Percentiles rank a stretch among this genome's conserved stretches.
Conservation (phyloP, 1,140 invertebrate species). For the Zaprionus tsacasi region DNA sequence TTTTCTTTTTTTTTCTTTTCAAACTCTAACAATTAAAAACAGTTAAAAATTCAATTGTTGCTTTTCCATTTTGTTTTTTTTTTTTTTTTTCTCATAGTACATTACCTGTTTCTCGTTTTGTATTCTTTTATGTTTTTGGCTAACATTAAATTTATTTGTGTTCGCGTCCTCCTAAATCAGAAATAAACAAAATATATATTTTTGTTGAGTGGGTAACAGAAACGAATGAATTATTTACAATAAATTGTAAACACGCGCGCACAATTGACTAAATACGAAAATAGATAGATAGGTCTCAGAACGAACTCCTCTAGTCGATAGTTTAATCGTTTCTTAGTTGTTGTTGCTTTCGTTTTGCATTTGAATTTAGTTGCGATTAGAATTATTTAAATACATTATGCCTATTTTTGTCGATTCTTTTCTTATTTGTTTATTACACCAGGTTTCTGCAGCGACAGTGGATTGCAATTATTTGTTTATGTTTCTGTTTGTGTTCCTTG, state of each 20-base stretch:
- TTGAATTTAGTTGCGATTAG: constrained; percentile 48
- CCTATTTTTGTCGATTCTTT: constrained; percentile 47
- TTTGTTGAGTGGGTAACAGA: constrained; percentile 44
- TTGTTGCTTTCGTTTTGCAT: constrained; percentile 17
- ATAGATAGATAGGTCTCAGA: constrained; percentile 17
- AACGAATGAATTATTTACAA: constrained; percentile 77
- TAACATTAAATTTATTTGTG: constrained; percentile 78
- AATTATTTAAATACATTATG: constrained; percentile 54
- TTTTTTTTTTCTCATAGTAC: constrained; percentile 52
- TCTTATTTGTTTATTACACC: constrained; percentile 29
- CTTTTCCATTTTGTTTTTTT: constrained; percentile 31
- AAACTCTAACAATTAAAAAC: constrained; percentile 82
- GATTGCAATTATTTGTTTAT: neutral
- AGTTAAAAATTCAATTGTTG: constrained; percentile 76
- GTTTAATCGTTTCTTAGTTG: constrained; percentile 35
- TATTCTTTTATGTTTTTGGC: constrained; percentile 48
- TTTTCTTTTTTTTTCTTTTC: constrained; percentile 13
- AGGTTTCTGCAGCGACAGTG: constrained; percentile 31
- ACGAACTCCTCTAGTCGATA: constrained; percentile 16
- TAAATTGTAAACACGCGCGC: constrained; percentile 68
- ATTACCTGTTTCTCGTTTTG: constrained; percentile 67
- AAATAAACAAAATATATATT: constrained; percentile 49
- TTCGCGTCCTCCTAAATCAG: constrained; percentile 50
- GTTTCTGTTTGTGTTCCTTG: constrained; percentile 41
- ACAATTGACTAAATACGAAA: constrained; percentile 59